A percentile compares a stretch with the other conserved stretches of the same genome.
Conservation (phyloP, 2,888 invertebrate genomes). For the Eustalomyia histrio region DNA sequence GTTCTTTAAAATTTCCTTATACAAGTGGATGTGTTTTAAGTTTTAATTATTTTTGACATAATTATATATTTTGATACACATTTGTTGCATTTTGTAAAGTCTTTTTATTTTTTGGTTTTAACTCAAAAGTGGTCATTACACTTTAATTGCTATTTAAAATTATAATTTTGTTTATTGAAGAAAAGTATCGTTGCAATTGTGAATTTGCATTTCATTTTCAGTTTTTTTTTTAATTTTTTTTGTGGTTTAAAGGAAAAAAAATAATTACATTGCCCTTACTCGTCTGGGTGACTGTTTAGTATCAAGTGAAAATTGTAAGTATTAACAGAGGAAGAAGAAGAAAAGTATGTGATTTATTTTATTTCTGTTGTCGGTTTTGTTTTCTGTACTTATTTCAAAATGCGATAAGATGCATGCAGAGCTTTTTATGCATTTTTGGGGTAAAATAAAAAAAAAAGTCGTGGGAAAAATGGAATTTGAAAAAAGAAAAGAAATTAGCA, state of each 20-base stretch:
- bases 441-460: slow-evolving; percentile 24
- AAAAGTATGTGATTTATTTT: slow-evolving; percentile 43
- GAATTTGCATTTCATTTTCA: background rate
- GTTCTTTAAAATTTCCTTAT: background rate
- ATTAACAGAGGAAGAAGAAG: slow-evolving; percentile 16
- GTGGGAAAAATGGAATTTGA: background rate
- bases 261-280: slow-evolving; percentile 39
- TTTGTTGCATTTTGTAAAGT: background rate
- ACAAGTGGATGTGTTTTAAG: background rate
- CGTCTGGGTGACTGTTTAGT: slow-evolving; percentile 40
- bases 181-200: background rate
- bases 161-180: background rate
- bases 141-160: slow-evolving; percentile 32
- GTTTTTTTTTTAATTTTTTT: slow-evolving; percentile 36
- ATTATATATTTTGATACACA: background rate
- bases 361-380: slow-evolving; percentile 7
- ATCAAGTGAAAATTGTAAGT: slow-evolving; percentile 60
- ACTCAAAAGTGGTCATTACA: slow-evolving; percentile 55
- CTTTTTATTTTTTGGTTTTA: background rate
- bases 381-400: slow-evolving; percentile 12
- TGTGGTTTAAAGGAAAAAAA: slow-evolving; percentile 16
- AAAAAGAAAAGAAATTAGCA: background rate
- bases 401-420: slow-evolving; percentile 46
- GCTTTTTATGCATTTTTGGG: slow-evolving; percentile 7
- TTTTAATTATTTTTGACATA: slow-evolving; percentile 7